These are phyloP conservation scores for Aspiorhynchus laticeps DNA, from an alignment of 2,113 vertebrate genomes.

Conservation along the genomic window DNA sequence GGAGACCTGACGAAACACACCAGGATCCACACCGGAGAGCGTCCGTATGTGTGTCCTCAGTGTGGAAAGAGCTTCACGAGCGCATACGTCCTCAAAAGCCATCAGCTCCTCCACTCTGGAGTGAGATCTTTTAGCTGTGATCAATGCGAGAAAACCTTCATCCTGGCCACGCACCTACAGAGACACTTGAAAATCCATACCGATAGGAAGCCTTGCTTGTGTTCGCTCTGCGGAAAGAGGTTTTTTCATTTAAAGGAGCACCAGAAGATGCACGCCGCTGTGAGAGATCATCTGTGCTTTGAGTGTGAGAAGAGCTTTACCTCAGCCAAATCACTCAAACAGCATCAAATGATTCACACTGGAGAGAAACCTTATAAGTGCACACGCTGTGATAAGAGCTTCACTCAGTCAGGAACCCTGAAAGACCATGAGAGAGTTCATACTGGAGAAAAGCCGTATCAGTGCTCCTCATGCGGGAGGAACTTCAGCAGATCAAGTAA, in stretches of 20 bases:
- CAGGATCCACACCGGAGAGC: no score
- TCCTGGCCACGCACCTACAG: background rate
- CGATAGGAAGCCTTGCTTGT: background rate
- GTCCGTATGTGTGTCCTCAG: background rate
- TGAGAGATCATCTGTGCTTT: background rate
- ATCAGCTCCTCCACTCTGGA: background rate
- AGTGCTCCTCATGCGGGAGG: background rate
- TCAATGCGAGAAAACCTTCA: background rate
- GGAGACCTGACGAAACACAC: no score
- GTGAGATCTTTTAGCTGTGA: background rate
- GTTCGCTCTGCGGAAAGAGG: background rate
- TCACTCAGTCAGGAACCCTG: background rate
- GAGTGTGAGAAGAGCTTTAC: background rate
- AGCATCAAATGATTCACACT: background rate
- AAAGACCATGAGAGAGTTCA: background rate
- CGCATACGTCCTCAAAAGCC: background rate
- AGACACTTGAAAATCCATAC: background rate
- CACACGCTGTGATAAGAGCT: background rate
- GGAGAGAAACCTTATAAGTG: slow-evolving; percentile 4
- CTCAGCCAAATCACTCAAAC: no score
- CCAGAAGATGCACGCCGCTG: background rate
- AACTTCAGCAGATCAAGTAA: background rate
- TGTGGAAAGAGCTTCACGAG: background rate
- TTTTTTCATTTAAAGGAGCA: background rate
- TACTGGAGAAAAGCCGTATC: background rate